A percentile compares a stretch with the other conserved stretches of the same genome.
Conservation (phyloP, 2,113 vertebrate species). For the Percina caprodes region DNA sequence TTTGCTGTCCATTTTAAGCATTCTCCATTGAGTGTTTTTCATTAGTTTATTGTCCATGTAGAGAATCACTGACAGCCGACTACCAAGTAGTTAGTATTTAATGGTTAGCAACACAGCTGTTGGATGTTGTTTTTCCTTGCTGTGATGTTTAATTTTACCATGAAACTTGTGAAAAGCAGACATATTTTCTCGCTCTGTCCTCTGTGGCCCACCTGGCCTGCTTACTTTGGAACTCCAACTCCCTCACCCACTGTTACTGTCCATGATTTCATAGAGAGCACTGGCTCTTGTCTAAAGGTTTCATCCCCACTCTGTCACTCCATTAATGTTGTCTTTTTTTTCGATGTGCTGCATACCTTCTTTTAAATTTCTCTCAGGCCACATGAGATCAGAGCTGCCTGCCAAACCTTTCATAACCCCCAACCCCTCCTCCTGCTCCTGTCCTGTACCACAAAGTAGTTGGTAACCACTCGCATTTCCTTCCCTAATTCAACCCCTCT, state of each 20-base stretch:
- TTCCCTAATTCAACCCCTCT: conserved; percentile 54
- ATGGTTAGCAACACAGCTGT: conserved; percentile 87
- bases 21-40: conserved; percentile 74
- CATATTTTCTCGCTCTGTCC: conserved; percentile 89
- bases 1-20: conserved; percentile 85
- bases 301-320: conserved; percentile 79
- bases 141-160: conserved; percentile 73
- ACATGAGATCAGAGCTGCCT: conserved; percentile 66
- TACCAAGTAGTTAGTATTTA: conserved; percentile 80
- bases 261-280: conserved; percentile 88
- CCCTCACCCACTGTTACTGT: conserved; percentile 80
- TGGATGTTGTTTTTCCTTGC: conserved; percentile 84
- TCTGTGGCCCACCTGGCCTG: conserved; percentile 89
- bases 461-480: conserved; percentile 83
- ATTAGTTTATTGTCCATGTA: conserved; percentile 84
- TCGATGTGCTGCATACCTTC: conserved; percentile 83
- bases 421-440: conserved; percentile 42
- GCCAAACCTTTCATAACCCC: conserved; percentile 62
- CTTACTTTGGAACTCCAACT: conserved; percentile 6
- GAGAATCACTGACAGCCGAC: conserved; percentile 74
- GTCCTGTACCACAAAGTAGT: conserved; percentile 63
- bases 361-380: conserved; percentile 83
- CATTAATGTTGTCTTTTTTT: conserved; percentile 85
- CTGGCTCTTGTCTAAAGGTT: conserved; percentile 60
- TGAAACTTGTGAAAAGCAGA: conserved; percentile 84